Evolutionary conservation across 2,888 invertebrate genomes (phyloP).

Genomic region (Acanthosepion pharaonis): DNA sequence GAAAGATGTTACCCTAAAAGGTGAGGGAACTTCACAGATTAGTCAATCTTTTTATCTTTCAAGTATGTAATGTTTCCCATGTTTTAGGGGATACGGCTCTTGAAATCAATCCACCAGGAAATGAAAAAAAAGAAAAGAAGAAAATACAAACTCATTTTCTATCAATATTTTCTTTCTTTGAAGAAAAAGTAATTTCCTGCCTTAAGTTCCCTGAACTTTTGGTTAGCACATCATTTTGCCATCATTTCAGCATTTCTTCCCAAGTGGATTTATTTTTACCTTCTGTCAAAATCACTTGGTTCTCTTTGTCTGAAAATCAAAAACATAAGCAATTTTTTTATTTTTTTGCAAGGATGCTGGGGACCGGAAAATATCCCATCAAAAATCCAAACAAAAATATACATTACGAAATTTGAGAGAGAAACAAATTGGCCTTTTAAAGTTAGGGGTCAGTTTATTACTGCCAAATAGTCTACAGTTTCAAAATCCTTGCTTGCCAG

Average conservation of each 20-base stretch:
- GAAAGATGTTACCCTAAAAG: neutral
- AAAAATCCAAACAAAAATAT: neutral
- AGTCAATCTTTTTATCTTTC: no score
- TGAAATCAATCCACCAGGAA: no score
- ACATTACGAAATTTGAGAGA: neutral
- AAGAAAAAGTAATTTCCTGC: no score
- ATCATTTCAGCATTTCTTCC: neutral
- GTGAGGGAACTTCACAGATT: neutral
- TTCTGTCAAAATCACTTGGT: neutral
- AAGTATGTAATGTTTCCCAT: no score
- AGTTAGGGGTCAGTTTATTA: neutral
- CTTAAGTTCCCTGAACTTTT: no score
- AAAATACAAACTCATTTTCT: no score
- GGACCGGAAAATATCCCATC: neutral
- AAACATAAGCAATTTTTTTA: neutral
- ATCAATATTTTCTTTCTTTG: no score
- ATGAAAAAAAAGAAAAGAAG: no score
- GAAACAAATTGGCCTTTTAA: neutral
- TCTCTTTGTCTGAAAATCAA: neutral
- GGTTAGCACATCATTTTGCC: neutral
- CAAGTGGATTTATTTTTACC: neutral
- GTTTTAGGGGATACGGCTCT: no score
- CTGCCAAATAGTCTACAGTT: slow-evolving; percentile 12
- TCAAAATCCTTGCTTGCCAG: neutral
- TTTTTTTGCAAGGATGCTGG: neutral